Base-by-base conservation (phyloP, 2,797 vertebrate species). In the Danionella dracula region DNA sequence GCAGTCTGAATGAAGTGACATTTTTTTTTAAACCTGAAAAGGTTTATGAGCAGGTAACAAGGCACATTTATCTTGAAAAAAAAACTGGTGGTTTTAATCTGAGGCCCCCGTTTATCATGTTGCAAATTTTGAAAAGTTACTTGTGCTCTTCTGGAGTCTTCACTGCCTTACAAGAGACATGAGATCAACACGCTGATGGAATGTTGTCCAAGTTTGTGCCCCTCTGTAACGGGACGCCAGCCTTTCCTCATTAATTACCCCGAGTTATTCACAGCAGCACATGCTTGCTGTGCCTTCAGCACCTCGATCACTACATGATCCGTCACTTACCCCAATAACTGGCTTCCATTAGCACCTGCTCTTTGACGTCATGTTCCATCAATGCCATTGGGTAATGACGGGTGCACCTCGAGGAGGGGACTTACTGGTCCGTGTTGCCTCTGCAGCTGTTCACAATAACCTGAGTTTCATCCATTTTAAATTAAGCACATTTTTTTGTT, bases 161-260 rank as follows among this genome's bases (percentile, higher is more conserved):
- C 23, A 27, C 3, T 27, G 23, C 23, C 3, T 9, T 41, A 13
- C 15, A 16, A 68, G 46, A 38, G 48, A 27, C 16, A 13, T 29
- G 20, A 55, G 37, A 49, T 21, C 16, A 21, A 54, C 32, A 53
- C 29, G 50, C 55, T 45, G 31, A 50, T 68, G 53, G 79, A 81
- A 83, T 72, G 59, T 19, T 27, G 29, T 68, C 60, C 78, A 69
- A 60, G 64, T 44, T 60, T 74, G 72, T 64, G 38, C 66, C 82
- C 61, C 44, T 75, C 71, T 84, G 85, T 83, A 89, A 84, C 72
- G 49, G 66, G 71, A 85, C 75, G 75, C 67, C 78, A 54, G 49
- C 68, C 72, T 80, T 71, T 67, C 77, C 75, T 78, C 79, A 84
- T 85, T 83, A 85, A 86, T 87, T 83, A 82, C 76, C 76, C 63